A percentile compares a stretch with the other conserved stretches of the same genome.
Conservation (phyloP, 23 tunicate species). For the Halocynthia roretzi region DNA sequence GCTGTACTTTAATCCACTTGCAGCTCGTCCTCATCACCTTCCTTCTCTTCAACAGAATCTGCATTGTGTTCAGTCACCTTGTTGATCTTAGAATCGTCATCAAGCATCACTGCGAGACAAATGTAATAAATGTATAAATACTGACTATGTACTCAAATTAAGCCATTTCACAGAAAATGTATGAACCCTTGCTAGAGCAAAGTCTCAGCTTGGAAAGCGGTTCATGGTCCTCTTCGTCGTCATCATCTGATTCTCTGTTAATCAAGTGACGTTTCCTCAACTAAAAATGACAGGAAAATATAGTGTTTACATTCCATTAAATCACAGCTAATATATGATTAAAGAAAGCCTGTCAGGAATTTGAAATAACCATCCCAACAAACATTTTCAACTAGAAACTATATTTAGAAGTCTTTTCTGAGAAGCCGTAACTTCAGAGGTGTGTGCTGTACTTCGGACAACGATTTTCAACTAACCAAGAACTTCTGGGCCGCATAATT, state of each 20-base stretch:
- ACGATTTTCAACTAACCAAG: too few relatives aligned
- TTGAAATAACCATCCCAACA: too few relatives aligned
- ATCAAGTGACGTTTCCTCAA: constrained; percentile 8
- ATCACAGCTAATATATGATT: not conserved
- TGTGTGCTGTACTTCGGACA: not conserved
- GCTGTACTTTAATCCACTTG: not conserved
- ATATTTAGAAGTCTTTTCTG: too few relatives aligned
- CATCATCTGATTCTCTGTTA: constrained; percentile 7
- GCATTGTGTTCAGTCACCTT: constrained; percentile 15
- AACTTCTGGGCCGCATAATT: too few relatives aligned
- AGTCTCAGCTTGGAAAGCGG: constrained; percentile 1
- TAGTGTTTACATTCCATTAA: not conserved
- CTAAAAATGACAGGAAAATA: not conserved
- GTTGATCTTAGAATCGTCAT: not conserved
- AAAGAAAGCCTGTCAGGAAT: too few relatives aligned
- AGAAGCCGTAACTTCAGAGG: too few relatives aligned
- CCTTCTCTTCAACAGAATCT: not conserved
- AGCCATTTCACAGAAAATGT: not conserved
- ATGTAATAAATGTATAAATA: too few relatives aligned
- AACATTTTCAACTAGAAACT: too few relatives aligned
- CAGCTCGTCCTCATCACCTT: constrained; percentile 10
- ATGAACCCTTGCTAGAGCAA: not conserved
- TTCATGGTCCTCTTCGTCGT: constrained; percentile 14
- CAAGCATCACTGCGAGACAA: not conserved
- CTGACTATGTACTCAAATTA: not conserved